These are phyloP conservation scores for Drosophila pandora DNA, from an alignment of 1,140 invertebrate species.

Conservation along the genomic window DNA sequence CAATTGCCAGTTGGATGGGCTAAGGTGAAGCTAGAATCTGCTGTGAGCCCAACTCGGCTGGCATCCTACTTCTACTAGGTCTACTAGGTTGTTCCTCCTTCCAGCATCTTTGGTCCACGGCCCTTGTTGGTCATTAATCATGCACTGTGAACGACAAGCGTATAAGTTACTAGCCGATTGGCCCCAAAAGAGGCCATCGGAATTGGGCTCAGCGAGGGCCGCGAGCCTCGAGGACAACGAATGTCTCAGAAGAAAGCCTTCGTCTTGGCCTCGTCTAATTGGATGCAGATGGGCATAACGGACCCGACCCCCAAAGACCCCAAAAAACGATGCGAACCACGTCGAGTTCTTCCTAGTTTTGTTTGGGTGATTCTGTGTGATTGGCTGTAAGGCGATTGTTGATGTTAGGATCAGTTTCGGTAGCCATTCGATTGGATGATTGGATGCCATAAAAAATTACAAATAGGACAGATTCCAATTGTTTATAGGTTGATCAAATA, in stretches of 20 bases:
- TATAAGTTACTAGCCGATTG: conserved; percentile 78
- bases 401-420: conserved; percentile 39
- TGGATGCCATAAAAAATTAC: neutral
- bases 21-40: conserved; percentile 1
- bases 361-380: conserved; percentile 22
- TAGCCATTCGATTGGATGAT: conserved; percentile 14
- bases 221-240: conserved; percentile 32
- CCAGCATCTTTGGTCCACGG: conserved; percentile 52
- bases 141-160: conserved; percentile 80
- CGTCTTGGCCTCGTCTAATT: conserved; percentile 58
- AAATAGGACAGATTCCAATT: conserved; percentile 10
- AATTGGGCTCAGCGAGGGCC: conserved; percentile 63
- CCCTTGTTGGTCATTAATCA: conserved; percentile 82
- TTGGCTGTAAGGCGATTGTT: conserved; percentile 27
- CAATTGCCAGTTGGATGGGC: conserved; percentile 37
- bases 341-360: neutral
- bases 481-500: neutral
- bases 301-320: conserved; percentile 31
- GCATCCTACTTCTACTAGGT: conserved; percentile 47
- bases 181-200: conserved; percentile 72
- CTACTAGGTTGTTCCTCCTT: neutral
- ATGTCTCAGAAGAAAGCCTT: conserved; percentile 33
- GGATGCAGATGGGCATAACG: conserved; percentile 75
- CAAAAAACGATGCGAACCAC: conserved; percentile 10
- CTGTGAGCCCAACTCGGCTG: conserved; percentile 24